These are phyloP conservation scores for Pyrgilauda ruficollis DNA, from an alignment of 2,113 vertebrate species.

Conservation along the genomic window DNA sequence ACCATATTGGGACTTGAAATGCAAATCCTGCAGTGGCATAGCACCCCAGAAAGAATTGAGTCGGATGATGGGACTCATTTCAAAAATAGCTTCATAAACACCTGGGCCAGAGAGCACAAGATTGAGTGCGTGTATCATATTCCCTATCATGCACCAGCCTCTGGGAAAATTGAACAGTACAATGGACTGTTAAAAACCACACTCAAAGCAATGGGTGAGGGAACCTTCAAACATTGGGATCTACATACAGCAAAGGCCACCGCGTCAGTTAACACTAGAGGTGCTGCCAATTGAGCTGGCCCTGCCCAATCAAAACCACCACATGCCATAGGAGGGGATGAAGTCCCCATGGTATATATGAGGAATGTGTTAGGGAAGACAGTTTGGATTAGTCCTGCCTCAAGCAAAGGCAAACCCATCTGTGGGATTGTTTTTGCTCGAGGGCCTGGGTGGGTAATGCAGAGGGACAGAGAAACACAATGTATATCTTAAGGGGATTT, in stretches of 20 bases:
- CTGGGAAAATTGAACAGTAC: background rate
- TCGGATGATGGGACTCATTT: background rate
- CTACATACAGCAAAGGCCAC: background rate
- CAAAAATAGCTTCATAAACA: background rate
- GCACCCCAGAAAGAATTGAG: background rate
- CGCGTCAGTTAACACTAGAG: background rate
- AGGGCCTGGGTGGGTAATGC: too few relatives aligned
- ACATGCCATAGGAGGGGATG: background rate
- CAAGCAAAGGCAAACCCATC: too few relatives aligned
- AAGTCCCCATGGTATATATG: background rate
- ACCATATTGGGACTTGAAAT: background rate
- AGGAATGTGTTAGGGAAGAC: background rate
- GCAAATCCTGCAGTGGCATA: background rate
- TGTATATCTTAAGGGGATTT: background rate
- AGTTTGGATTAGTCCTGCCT: too few relatives aligned
- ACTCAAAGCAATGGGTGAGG: background rate
- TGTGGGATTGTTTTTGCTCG: too few relatives aligned
- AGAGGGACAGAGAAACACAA: background rate
- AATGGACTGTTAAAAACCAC: background rate
- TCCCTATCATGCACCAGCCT: background rate
- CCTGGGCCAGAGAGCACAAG: background rate
- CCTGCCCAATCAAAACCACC: background rate
- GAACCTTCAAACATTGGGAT: background rate
- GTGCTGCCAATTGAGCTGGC: background rate
- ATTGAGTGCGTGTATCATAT: background rate